Base-by-base conservation (phyloP, 2,888 invertebrate species). In the Melanotus villosus region DNA sequence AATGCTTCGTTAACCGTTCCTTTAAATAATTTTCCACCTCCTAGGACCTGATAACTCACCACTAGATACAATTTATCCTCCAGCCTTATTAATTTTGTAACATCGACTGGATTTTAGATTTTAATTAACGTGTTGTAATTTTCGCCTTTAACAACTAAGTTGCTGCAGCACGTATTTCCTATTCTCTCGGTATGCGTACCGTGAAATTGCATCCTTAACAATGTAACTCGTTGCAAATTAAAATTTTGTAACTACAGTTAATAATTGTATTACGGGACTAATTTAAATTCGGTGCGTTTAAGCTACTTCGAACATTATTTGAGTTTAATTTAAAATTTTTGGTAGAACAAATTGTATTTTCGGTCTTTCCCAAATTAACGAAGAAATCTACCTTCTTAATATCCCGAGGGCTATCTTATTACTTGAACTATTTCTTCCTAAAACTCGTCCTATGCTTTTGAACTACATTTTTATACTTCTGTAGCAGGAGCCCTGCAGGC, bases 401-500 rank as follows among this genome's bases (percentile, higher is more conserved):
- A 14, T 14, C 41, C 18, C 7, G 16, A 14, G 16, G 41, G 41
- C 12, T 14, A 41, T 41, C 1, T 41, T 41, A 41, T 14, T 12
- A 9, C 41, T 41, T 41, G 12, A 41, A 41, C 41, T 41, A 41
- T 14, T 1, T 12, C 6, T 23, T 47, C 1, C n/a, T 10, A 7
- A 45, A 45, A 45, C 45, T 21, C 21, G 19, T 12, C 52, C 52
- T 7, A n/a, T 14, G 16, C 32, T 30, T 45, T 16, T 52, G 26
- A 19, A 58, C 57, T 62, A 50, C 70, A 69, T 69, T 70, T 64
- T 72, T 73, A 50, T 66, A 63, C 62, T 52, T 68, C 34, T 52
- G 47, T 65, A 68, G 71, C 65, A 64, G 62, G 32, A 57, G 58
- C 68, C 68, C 70, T 67, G 71, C 68, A 73, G 54, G 63, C 72